Base-by-base conservation (phyloP, 2,797 vertebrate genomes). In the Chrosomus eos region DNA sequence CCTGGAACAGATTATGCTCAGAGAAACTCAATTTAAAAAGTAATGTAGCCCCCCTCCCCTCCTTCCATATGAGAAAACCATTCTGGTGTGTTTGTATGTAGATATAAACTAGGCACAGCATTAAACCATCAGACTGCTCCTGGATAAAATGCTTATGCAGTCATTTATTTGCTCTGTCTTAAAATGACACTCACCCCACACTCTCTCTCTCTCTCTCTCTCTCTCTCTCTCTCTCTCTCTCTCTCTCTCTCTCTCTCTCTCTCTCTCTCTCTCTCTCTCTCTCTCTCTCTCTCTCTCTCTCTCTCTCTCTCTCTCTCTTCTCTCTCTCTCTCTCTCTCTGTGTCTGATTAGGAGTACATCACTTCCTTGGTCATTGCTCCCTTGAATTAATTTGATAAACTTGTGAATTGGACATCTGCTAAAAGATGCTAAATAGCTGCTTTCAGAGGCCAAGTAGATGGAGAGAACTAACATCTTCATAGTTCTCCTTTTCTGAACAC, bases 11-110 rank as follows among this genome's bases (percentile, higher is more conserved):
- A 95, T 95, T 94, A 94, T 92, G 92, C 91, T 94, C 92, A 90
- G 92, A 92, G 92, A 93, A 94, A 94, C 92, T 93, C 91, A 91
- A 92, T 94, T 94, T 91, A 93, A 94, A 93, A 94, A 94, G 90
- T 92, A 93, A 94, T 82, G 40, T 75, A 58, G 77, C 81, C 85
- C 71, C 67, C 45, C 60, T 91, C 71, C 91, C 87, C 88, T 86
- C 75, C 67, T 88, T 88, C 82, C 86, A 87, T 90, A 91, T 90
- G 89, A 90, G 92, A 90, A 91, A 92, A 89, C 90, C 88, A 83
- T 91, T 92, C 87, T 75, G 87, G 89, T 91, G 91, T 93, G 93
- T 94, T 94, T 94, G 91, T 90, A 93, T 93, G 94, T 91, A 90
- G 92, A 94, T 94, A 92, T 93, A 93, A 94, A 94, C 91, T 89